Evolutionary conservation across 2,113 vertebrate genomes (phyloP), one percentile per base, ranked within the genome.

Genomic region (Chaetodon auriga): DNA sequence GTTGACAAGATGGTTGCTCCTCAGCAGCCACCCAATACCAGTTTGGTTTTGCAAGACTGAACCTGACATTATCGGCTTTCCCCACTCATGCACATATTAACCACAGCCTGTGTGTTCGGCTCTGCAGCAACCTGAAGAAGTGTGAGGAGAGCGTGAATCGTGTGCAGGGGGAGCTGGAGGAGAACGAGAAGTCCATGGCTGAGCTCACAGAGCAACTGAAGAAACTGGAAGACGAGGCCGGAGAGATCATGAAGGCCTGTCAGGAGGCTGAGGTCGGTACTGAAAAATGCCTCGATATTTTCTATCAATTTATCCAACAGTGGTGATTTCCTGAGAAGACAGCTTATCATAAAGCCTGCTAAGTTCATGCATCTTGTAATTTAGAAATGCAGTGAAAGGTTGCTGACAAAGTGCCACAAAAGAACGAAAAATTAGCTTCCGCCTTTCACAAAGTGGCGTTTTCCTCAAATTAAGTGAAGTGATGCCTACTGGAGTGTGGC

Each of bases 101-200:
- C 8, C 13, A 13, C 46, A 3, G 23, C 10, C 25, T 21, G 5
- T 15, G 2, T 64, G 7, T 14, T 36, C 15, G 77, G 23, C 9
- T 73, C 21, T 15, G 49, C 90, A 99, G 98, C 83, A 99, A 98
- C 93, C 91, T 99, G 86, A 97, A 97, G 83, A 99, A 98, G 86
- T 95, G 90, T 0, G 92, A 98, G 87, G 98, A 98, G 41, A 87
- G 95, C 13, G 78, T 97, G 62, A 75, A 61, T 49, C 94, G 92
- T 18, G 91, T 95, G 0, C 94, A 97, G 91, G 88, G 83, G n/a
- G 98, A 99, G 92, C 92, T 96, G 81, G 92, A 93, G 60, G 95
- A 96, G 11, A 98, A 96, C 0, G 92, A 96, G 71, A 96, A 95
- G 79, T 87, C 93, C 10, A 90, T 96, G 49, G 89, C 90, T 23